phyloP scores from a whole-genome alignment of 1,140 invertebrate species.

The Chlorops oryzae region DNA sequence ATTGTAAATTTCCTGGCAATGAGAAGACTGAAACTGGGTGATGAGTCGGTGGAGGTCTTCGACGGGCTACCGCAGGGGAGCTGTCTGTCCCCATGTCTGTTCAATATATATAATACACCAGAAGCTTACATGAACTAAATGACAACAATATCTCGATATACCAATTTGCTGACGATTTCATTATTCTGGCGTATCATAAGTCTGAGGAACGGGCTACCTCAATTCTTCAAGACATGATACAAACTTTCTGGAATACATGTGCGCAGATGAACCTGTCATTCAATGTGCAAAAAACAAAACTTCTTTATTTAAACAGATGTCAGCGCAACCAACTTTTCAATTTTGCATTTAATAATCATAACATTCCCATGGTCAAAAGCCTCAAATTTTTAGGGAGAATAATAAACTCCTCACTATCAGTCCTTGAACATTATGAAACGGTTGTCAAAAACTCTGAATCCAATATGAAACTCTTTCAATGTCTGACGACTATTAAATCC shows the following conservation, averaged over 20 bases:
- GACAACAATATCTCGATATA: background rate
- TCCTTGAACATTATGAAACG: background rate
- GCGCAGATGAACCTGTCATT: background rate
- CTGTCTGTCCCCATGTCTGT: background rate
- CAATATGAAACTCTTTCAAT: background rate
- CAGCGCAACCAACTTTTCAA: background rate
- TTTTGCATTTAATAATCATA: background rate
- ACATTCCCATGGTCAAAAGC: too few relatives aligned
- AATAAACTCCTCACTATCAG: background rate
- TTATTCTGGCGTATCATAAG: background rate
- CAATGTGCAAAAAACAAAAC: background rate
- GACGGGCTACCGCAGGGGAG: slow-evolving; percentile 2
- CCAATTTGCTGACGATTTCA: slow-evolving; percentile 4
- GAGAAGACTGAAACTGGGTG: background rate
- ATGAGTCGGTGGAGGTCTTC: background rate
- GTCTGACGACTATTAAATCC: background rate
- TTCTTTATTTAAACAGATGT: background rate
- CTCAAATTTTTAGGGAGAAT: too few relatives aligned
- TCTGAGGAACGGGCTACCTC: background rate
- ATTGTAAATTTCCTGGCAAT: background rate
- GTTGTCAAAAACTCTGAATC: too few relatives aligned
- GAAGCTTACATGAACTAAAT: background rate
- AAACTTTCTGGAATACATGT: background rate
- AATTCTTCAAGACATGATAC: background rate
- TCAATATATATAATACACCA: background rate